Base-by-base conservation (phyloP, 2,113 vertebrate genomes). In the Lamprotornis superbus region DNA sequence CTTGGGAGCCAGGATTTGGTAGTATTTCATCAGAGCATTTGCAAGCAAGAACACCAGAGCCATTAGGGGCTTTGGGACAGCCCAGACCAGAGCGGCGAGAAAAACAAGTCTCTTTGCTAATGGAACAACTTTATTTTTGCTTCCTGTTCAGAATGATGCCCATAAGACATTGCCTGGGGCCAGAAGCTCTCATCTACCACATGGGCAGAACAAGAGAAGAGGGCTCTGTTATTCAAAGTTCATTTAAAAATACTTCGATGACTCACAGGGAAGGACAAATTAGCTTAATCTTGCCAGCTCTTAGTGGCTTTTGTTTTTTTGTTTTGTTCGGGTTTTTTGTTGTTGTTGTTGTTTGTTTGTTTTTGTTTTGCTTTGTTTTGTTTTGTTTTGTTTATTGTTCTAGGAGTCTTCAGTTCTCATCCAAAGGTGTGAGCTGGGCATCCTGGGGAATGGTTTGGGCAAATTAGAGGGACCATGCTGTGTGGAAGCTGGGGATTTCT, bases 11-110 rank as follows among this genome's bases (percentile, higher is more conserved):
- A 83, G 83, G 73, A n/a, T 78, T 83, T 94, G 68, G 42, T 23
- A 67, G 30, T 19, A 52, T 39, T 86, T 92, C 71, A 74, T 87
- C 60, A 89, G 68, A 83, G 30, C 9, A 30, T 49, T 86, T 85
- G 27, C 37, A 53, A 42, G 7, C n/a, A 55, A 78, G 12, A 53
- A 15, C 74, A 82, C 10, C 21, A 64, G 73, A 75, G n/a, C 35
- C 1, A 0, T 71, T 27, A 31, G 40, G 8, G 44, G 17, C 19
- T 78, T 92, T 24, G 39, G 57, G 52, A 67, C 25, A 83, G 55
- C 8, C 2, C 0, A 3, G 19, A 75, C 4, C 5, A 7, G 19
- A 59, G 35, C 9, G 31, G 17, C 64, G 49, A 16, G 91, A 46
- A 68, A 91, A 94, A 67, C 22, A 80, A 77, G 12, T 15, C 28